Conservation (phyloP, 2,888 invertebrate species). For the Dynastes grantii region DNA sequence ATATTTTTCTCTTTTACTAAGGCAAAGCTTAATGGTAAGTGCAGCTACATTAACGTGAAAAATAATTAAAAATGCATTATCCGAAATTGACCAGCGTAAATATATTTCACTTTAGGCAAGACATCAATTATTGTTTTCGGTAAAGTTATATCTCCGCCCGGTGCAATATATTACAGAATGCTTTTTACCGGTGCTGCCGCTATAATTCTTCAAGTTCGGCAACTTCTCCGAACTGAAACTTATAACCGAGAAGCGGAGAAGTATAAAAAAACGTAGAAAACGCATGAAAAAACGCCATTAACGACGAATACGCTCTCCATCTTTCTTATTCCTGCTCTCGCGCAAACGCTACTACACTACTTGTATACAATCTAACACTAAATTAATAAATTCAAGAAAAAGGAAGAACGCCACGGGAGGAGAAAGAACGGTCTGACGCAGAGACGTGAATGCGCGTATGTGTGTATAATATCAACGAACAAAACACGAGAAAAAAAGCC, state of each 20-base stretch:
- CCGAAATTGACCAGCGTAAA: too few species aligned
- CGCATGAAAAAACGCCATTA: conserved; percentile 30
- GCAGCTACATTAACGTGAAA: too few species aligned
- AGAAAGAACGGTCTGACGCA: conserved; percentile 31
- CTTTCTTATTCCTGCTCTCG: conserved; percentile 31
- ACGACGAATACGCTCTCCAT: conserved; percentile 20
- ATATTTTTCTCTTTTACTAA: too few species aligned
- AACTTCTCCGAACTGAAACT: conserved; percentile 9
- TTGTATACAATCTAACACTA: conserved; percentile 21
- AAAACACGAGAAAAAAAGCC: conserved; percentile 54
- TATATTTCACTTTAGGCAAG: too few species aligned
- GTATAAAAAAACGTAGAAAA: conserved; percentile 6
- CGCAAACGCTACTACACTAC: conserved; percentile 20
- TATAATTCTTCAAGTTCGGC: conserved; percentile 41
- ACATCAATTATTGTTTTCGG: too few species aligned
- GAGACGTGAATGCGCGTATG: not conserved
- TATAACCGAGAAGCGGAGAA: not conserved
- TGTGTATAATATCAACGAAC: conserved; percentile 12
- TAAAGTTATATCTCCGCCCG: not conserved
- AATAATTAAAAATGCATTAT: too few species aligned
- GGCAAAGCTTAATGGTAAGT: too few species aligned
- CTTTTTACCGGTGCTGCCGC: conserved; percentile 26
- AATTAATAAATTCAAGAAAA: conserved; percentile 42
- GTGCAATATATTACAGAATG: not conserved
- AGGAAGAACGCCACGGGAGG: conserved; percentile 4